Percentiles rank a stretch among this genome's conserved stretches.
phyloP scores from a whole-genome alignment of 2,113 vertebrate species.

The Brienomyrus longianalis region DNA sequence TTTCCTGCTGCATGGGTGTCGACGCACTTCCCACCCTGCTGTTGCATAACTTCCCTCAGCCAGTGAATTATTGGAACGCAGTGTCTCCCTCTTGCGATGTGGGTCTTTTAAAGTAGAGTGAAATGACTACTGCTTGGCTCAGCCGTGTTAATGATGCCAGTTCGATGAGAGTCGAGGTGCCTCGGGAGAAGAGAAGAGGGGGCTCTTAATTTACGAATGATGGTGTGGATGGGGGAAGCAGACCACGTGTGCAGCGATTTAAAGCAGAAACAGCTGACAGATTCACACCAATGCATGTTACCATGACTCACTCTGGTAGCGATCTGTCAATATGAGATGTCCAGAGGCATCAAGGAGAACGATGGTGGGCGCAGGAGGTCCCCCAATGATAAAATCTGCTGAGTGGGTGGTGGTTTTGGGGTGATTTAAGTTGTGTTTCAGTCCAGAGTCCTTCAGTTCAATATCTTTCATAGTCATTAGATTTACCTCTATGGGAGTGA shows the following conservation, averaged over 20 bases:
- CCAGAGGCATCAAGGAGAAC: not conserved
- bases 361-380: not conserved
- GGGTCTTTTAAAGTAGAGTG: conserved; percentile 1
- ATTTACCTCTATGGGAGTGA: not conserved
- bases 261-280: not conserved
- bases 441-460: not conserved
- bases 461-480: not conserved
- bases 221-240: not conserved
- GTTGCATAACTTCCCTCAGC: not conserved
- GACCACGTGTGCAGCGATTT: conserved; percentile 9
- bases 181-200: not conserved
- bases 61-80: not conserved
- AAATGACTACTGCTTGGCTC: not conserved
- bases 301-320: not conserved
- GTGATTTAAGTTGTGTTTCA: not conserved
- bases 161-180: not conserved
- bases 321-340: not conserved
- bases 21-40: not conserved
- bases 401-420: not conserved
- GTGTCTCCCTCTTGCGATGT: not conserved
- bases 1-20: not conserved
- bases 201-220: not conserved
- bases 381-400: no score
- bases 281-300: not conserved
- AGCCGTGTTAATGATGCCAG: not conserved